A percentile compares a stretch with the other conserved stretches of the same genome.
These are phyloP conservation scores for Amphimallon solstitiale DNA, from an alignment of 2,888 invertebrate genomes.

Conservation along the genomic window DNA sequence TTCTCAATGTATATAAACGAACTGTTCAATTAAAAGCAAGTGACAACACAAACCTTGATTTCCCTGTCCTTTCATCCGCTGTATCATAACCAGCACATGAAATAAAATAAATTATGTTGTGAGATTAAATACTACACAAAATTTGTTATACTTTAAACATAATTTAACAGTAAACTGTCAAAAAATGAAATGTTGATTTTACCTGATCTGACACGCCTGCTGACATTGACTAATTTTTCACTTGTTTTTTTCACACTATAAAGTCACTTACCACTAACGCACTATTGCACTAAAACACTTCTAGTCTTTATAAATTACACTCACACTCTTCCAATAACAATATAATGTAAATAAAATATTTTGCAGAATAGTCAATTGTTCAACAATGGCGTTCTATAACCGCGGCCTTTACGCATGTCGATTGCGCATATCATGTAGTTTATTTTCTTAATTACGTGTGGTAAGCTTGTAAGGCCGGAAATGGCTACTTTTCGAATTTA, in stretches of 20 bases:
- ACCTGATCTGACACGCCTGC: constrained; percentile 93
- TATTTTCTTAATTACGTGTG: constrained; percentile 27
- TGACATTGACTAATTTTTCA: constrained; percentile 83
- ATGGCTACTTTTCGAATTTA: constrained; percentile 24
- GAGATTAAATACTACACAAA: constrained; percentile 51
- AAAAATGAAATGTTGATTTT: constrained; percentile 63
- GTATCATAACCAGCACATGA: constrained; percentile 66
- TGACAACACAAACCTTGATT: constrained; percentile 72
- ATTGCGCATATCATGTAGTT: constrained; percentile 27
- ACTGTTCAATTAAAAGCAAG: constrained; percentile 35
- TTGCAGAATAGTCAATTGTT: constrained; percentile 58
- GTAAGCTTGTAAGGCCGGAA: constrained; percentile 26
- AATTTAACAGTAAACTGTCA: constrained; percentile 55
- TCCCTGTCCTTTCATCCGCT: constrained; percentile 90
- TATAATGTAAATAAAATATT: constrained; percentile 35
- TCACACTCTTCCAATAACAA: constrained; percentile 30
- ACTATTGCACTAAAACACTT: constrained; percentile 56
- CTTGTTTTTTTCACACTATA: constrained; percentile 62
- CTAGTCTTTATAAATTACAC: constrained; percentile 51
- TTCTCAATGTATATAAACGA: constrained; percentile 15
- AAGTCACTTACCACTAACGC: constrained; percentile 54
- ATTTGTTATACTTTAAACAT: constrained; percentile 51
- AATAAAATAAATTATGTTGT: constrained; percentile 65
- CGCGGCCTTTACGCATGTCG: constrained; percentile 49
- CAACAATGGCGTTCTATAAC: constrained; percentile 62